These are phyloP conservation scores for Hydrophis major DNA, from an alignment of 2,797 vertebrate genomes.

Conservation along the genomic window DNA sequence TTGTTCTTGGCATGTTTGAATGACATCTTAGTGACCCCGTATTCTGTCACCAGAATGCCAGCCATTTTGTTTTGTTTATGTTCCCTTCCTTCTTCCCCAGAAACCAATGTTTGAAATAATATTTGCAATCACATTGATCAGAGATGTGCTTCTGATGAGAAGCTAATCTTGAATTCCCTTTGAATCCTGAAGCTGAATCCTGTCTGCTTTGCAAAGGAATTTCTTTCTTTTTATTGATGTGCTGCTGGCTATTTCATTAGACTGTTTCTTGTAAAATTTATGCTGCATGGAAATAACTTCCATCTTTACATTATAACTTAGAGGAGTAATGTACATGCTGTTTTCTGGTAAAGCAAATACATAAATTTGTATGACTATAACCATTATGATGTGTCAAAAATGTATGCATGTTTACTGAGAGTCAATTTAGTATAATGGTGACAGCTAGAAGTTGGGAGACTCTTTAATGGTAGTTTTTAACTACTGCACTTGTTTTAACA, in stretches of 20 bases:
- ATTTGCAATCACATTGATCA: constrained; percentile 43
- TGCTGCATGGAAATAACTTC: constrained; percentile 23
- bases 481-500: fast-evolving
- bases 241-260: constrained; percentile 37
- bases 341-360: background rate
- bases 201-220: constrained; percentile 18
- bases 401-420: background rate
- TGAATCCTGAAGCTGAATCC: constrained; percentile 42
- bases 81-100: background rate
- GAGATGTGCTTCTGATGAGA: constrained; percentile 42
- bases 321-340: background rate
- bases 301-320: background rate
- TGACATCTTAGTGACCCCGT: constrained; percentile 54
- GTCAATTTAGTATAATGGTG: background rate
- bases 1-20: constrained; percentile 46
- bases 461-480: background rate
- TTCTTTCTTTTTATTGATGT: constrained; percentile 1
- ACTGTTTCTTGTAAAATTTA: constrained; percentile 25
- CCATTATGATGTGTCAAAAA: background rate
- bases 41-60: constrained; percentile 52
- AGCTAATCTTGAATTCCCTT: constrained; percentile 45
- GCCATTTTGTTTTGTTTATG: background rate
- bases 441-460: background rate
- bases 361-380: background rate
- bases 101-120: constrained; percentile 34